Base-by-base conservation (phyloP, 2,888 invertebrate species). In the Sinopyrophorus schimmeli region DNA sequence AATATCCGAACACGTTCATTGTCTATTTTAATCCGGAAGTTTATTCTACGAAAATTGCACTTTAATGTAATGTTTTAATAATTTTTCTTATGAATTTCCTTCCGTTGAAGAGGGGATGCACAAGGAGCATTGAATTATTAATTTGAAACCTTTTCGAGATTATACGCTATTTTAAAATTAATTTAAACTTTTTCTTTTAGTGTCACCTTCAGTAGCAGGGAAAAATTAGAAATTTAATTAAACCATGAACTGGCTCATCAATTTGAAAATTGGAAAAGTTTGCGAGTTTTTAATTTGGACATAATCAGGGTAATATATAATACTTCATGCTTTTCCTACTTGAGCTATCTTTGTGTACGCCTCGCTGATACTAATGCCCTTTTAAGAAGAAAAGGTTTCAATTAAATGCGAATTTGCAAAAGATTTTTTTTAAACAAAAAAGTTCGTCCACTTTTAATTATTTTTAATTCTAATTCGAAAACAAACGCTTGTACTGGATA, bases 231-330 rank as follows among this genome's bases (percentile, higher is more conserved):
- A 37, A 48, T 42, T 42, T 48, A 42, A 42, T 48, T 48, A 48
- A 48, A 48, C 40, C 28, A 31, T 31, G 30, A 48, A 41, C 47
- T 23, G 34, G 27, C 40, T 41, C 48, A 37, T 37, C 48, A 37
- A 42, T 48, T 48, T 42, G 30, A 21, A 48, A 41, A 48, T 48
- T 48, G 37, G 35, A 48, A 48, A 48, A 48, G 42, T 48, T 47
- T 42, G 18, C 28, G 16, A 35, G 27, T 41, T 47, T 47, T 47
- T 47, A 46, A 46, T 47, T 41, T 35, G 20, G 26, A 28, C 27
- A 39, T 27, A 27, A 39, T 39, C 39, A 39, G 27, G 27, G 12
- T 28, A 39, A 27, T 27, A 27, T 28, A 17, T 27, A 39, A 39
- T 39, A 15, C 20, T 39, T 10, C 16, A 11, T 30, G 9, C 30